These are phyloP conservation scores for Crotalus tigris DNA, from an alignment of 2,113 vertebrate species.

Conservation along the genomic window DNA sequence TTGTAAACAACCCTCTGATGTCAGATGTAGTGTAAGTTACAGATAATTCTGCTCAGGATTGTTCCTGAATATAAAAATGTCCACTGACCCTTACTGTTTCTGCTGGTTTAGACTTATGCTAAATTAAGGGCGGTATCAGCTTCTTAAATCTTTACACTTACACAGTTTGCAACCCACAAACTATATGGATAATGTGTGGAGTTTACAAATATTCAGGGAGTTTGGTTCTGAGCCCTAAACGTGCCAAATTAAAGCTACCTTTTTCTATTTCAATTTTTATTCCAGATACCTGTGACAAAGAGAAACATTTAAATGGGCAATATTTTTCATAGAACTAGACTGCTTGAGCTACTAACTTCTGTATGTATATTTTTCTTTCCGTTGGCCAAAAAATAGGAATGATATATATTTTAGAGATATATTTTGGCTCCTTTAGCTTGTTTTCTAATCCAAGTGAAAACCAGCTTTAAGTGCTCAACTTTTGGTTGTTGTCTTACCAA, in stretches of 20 bases:
- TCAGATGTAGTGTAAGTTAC: neutral
- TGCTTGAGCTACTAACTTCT: conserved; percentile 2
- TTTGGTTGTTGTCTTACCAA: neutral
- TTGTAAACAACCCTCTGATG: no score
- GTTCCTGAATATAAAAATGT: neutral
- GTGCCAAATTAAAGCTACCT: neutral
- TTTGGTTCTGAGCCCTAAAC: neutral
- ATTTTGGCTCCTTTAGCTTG: conserved; percentile 4
- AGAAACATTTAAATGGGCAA: neutral
- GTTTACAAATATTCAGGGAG: neutral
- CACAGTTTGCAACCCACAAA: neutral
- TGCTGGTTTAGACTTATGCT: neutral
- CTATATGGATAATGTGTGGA: neutral
- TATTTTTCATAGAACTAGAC: conserved; percentile 19
- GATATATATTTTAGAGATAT: neutral
- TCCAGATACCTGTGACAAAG: conserved; percentile 7
- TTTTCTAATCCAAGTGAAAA: conserved; percentile 13
- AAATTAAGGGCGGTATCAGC: neutral
- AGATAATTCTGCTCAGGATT: neutral
- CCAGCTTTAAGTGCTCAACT: neutral
- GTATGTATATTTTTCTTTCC: neutral
- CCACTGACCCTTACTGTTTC: neutral
- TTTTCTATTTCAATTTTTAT: conserved; percentile 10
- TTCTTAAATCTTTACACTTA: conserved; percentile 12
- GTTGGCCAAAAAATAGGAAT: conserved; percentile 23